Evolutionary conservation across 2,797 vertebrate species (phyloP).

Genomic region (Gobio occitaniae): DNA sequence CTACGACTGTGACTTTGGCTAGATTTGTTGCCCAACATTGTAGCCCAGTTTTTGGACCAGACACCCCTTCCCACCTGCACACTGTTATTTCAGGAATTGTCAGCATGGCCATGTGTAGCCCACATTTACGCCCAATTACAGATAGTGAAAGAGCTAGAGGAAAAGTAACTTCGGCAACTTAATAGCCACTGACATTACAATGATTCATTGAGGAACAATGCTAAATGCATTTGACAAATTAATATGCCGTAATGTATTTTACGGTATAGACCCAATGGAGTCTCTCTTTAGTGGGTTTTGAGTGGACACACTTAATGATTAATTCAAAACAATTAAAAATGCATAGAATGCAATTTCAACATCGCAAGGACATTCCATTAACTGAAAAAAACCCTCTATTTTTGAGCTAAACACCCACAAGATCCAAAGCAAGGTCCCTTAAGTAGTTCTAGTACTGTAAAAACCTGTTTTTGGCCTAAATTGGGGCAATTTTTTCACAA

Average conservation of each 20-base stretch:
- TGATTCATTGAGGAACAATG: conserved; percentile 19
- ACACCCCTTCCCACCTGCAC: not conserved
- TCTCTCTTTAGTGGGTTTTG: conserved; percentile 43
- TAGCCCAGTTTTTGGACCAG: conserved; percentile 54
- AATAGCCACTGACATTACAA: conserved; percentile 11
- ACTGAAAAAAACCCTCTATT: conserved; percentile 40
- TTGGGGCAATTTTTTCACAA: conserved; percentile 65
- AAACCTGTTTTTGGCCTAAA: conserved; percentile 55
- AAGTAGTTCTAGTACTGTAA: conserved; percentile 50
- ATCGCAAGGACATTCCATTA: conserved; percentile 52
- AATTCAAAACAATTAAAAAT: conserved; percentile 59
- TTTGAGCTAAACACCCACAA: conserved; percentile 43
- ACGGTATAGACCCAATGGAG: conserved; percentile 24
- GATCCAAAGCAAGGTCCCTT: conserved; percentile 45
- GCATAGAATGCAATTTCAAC: conserved; percentile 46
- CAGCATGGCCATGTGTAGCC: not conserved
- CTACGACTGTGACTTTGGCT: conserved; percentile 49
- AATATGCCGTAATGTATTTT: conserved; percentile 45
- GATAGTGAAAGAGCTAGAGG: conserved; percentile 4
- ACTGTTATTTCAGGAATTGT: not conserved
- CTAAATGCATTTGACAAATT: conserved; percentile 47
- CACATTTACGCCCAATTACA: not conserved
- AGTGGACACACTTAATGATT: conserved; percentile 51
- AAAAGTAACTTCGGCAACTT: conserved; percentile 37
- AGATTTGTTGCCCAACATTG: conserved; percentile 55